Evolutionary conservation across 2,888 invertebrate genomes (phyloP).

Genomic region (Acrobasis consociella): DNA sequence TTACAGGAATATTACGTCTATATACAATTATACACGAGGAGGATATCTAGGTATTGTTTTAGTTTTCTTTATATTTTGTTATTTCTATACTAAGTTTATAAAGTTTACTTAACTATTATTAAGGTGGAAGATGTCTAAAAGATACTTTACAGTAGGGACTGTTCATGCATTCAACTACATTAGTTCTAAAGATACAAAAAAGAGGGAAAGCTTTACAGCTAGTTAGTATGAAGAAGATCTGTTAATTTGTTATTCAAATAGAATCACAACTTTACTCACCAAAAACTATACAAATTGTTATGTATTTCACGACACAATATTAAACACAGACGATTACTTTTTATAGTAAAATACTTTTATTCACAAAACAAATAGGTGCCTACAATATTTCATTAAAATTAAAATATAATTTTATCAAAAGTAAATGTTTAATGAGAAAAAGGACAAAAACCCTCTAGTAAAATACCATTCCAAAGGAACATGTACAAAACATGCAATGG

Average conservation of each 20-base stretch:
- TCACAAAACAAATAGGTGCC: not conserved
- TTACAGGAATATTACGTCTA: not conserved
- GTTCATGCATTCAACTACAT: not conserved
- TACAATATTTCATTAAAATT: not conserved
- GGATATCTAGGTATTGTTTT: not conserved
- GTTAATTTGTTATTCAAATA: conserved; percentile 4
- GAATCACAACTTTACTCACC: conserved; percentile 10
- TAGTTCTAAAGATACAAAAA: not conserved
- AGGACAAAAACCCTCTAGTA: not conserved
- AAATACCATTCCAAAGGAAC: not conserved
- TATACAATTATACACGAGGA: conserved; percentile 8
- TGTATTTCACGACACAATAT: not conserved
- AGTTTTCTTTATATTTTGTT: not conserved
- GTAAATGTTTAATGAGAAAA: not conserved
- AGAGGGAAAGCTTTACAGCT: not conserved
- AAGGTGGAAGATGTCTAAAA: no score
- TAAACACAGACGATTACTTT: not conserved
- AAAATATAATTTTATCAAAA: not conserved
- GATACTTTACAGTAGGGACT: no score
- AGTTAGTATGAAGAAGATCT: not conserved
- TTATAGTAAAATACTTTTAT: not conserved
- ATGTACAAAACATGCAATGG: not conserved
- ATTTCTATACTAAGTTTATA: not conserved
- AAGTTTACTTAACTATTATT: no score
- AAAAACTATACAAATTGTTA: conserved; percentile 5